These are phyloP conservation scores for Drosophila chauvacae DNA, from an alignment of 1,140 invertebrate species.

Conservation along the genomic window DNA sequence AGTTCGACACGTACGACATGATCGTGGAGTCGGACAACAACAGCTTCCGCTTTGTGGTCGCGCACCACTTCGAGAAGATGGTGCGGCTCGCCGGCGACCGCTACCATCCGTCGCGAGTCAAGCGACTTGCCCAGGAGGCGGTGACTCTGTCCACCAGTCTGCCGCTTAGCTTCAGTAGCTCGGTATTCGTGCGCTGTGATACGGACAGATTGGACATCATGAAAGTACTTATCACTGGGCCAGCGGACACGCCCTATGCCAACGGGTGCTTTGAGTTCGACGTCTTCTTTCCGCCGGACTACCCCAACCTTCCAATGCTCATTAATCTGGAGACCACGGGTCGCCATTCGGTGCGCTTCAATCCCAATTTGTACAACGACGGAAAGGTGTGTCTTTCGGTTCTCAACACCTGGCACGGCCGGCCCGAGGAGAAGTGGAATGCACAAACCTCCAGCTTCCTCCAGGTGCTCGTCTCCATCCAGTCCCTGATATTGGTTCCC, in stretches of 20 bases:
- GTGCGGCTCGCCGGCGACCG: slow-evolving; percentile 94
- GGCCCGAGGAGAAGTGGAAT: slow-evolving; percentile 99
- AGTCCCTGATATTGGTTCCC: slow-evolving; percentile 96
- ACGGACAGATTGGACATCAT: slow-evolving; percentile 96
- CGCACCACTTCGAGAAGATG: slow-evolving; percentile 96
- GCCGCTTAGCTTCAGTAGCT: slow-evolving; percentile 96
- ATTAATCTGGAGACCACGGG: slow-evolving; percentile 98
- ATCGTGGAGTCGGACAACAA: slow-evolving; percentile 90
- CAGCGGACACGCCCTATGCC: slow-evolving; percentile 94
- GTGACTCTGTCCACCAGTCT: slow-evolving; percentile 97
- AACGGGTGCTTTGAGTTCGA: slow-evolving; percentile 96
- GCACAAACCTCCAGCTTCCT: slow-evolving; percentile 98
- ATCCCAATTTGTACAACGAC: slow-evolving; percentile 98
- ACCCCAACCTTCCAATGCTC: slow-evolving; percentile 92
- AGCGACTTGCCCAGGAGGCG: slow-evolving; percentile 97
- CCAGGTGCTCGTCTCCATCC: slow-evolving; percentile 98
- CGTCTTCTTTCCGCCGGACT: slow-evolving; percentile 95
- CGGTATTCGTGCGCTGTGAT: slow-evolving; percentile 98
- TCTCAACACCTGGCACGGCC: slow-evolving; percentile 98
- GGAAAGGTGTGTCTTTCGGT: slow-evolving; percentile 98
- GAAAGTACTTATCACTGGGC: slow-evolving; percentile 97
- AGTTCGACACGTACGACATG: slow-evolving; percentile 97
- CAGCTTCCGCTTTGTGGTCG: slow-evolving; percentile 92
- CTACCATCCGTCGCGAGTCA: slow-evolving; percentile 93
- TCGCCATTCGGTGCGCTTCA: slow-evolving; percentile 96